A percentile compares a stretch with the other conserved stretches of the same genome.
These are phyloP conservation scores for Sminthurides aquaticus DNA, from an alignment of 2,888 invertebrate genomes.

Conservation along the genomic window DNA sequence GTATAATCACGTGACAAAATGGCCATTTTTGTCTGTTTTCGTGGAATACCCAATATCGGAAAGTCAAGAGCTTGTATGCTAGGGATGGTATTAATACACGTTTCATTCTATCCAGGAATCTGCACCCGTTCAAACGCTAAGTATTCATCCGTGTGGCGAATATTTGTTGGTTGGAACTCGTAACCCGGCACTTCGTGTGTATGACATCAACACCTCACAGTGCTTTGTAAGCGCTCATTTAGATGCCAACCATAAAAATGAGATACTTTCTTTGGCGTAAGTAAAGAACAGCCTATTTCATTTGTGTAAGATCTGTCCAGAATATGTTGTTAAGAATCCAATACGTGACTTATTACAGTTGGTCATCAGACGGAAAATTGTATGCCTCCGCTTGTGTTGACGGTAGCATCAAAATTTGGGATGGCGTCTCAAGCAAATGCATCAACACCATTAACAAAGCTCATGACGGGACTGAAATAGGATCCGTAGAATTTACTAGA, in stretches of 20 bases:
- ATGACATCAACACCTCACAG: slow-evolving; percentile 90
- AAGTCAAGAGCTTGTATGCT: too few relatives aligned
- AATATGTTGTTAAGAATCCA: too few relatives aligned
- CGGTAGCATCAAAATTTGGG: slow-evolving; percentile 93
- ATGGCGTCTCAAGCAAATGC: slow-evolving; percentile 86
- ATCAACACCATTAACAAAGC: slow-evolving; percentile 89
- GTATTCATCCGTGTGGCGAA: slow-evolving; percentile 93
- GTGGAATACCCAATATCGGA: too few relatives aligned
- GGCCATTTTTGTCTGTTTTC: too few relatives aligned
- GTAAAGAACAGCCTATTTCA: slow-evolving; percentile 4
- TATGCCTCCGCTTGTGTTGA: slow-evolving; percentile 85
- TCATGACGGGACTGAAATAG: slow-evolving; percentile 89
- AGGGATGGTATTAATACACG: neutral
- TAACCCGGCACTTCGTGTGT: slow-evolving; percentile 80
- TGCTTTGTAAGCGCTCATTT: slow-evolving; percentile 91
- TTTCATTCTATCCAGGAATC: slow-evolving; percentile 60
- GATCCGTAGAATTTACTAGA: slow-evolving; percentile 84
- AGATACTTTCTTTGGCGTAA: slow-evolving; percentile 57
- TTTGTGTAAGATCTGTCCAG: neutral
- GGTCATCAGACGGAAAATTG: slow-evolving; percentile 62
- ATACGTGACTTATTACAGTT: too few relatives aligned
- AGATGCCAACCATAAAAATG: slow-evolving; percentile 61
- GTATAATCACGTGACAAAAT: too few relatives aligned
- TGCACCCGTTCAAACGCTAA: slow-evolving; percentile 78
- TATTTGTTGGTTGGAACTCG: slow-evolving; percentile 87